Percentiles rank a stretch among this genome's conserved stretches.
Evolutionary conservation across 2,113 vertebrate species (phyloP).

Genomic region (Charina bottae): DNA sequence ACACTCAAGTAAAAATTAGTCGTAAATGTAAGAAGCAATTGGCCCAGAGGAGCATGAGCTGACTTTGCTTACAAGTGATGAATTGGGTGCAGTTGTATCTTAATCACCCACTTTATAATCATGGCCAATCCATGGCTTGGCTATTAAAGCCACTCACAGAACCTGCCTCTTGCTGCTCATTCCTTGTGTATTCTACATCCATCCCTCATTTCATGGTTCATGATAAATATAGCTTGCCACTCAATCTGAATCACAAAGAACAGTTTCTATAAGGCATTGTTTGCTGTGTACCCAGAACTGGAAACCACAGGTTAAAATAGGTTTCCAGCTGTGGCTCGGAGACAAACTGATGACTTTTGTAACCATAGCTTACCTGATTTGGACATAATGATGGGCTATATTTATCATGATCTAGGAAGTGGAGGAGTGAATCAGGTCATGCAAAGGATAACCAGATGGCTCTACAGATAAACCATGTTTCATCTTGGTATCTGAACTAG

Average conservation of each 20-base stretch:
- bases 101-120: background rate
- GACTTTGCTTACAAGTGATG: background rate
- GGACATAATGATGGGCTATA: background rate
- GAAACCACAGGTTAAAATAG: background rate
- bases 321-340: background rate
- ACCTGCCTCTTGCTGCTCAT: background rate
- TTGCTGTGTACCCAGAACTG: background rate
- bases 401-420: background rate
- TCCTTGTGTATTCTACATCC: background rate
- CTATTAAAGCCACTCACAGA: background rate
- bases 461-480: background rate
- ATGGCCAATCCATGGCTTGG: background rate
- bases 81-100: background rate
- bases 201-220: background rate
- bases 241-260: background rate
- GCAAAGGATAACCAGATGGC: background rate
- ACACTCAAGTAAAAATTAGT: background rate
- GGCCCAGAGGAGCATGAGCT: background rate
- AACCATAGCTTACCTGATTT: constrained; percentile 5
- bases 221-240: background rate
- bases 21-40: background rate
- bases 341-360: background rate
- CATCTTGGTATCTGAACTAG: background rate
- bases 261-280: background rate
- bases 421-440: background rate